phyloP scores from a whole-genome alignment of 2,888 invertebrate species.

The Dasypogon diadema region DNA sequence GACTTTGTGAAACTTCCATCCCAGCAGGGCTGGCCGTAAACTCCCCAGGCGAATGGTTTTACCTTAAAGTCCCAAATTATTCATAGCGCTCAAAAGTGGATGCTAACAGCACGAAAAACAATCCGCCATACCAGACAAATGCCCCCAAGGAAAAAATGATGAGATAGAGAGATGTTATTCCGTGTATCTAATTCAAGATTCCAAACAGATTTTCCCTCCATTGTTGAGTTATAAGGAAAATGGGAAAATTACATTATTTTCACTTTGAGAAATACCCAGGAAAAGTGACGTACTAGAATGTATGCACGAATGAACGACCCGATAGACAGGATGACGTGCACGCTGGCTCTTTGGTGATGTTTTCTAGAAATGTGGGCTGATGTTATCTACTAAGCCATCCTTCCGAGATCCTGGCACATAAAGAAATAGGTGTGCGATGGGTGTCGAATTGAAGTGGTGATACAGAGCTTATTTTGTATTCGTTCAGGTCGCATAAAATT shows the following conservation, averaged over 20 bases:
- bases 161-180: constrained; percentile 53
- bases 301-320: constrained; percentile 23
- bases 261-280: constrained; percentile 57
- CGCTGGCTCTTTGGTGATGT: background rate
- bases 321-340: constrained; percentile 12
- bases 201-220: constrained; percentile 59
- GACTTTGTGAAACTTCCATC: background rate
- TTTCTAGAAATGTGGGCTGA: background rate
- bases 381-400: background rate
- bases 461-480: constrained; percentile 31
- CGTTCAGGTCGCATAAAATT: constrained; percentile 44
- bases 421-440: constrained; percentile 14
- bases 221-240: constrained; percentile 57
- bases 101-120: constrained; percentile 53
- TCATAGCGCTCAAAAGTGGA: constrained; percentile 52
- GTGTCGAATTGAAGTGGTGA: background rate
- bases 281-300: constrained; percentile 19
- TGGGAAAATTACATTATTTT: constrained; percentile 60
- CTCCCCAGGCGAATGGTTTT: constrained; percentile 33
- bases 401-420: constrained; percentile 14
- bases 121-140: constrained; percentile 50
- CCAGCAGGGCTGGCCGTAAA: constrained; percentile 16
- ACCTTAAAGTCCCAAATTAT: constrained; percentile 50
- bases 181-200: constrained; percentile 60
- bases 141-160: constrained; percentile 41